Percentiles rank a stretch among this genome's conserved stretches.
These are phyloP conservation scores for Nansenia antarctica DNA, from an alignment of 2,113 vertebrate genomes.

Conservation along the genomic window DNA sequence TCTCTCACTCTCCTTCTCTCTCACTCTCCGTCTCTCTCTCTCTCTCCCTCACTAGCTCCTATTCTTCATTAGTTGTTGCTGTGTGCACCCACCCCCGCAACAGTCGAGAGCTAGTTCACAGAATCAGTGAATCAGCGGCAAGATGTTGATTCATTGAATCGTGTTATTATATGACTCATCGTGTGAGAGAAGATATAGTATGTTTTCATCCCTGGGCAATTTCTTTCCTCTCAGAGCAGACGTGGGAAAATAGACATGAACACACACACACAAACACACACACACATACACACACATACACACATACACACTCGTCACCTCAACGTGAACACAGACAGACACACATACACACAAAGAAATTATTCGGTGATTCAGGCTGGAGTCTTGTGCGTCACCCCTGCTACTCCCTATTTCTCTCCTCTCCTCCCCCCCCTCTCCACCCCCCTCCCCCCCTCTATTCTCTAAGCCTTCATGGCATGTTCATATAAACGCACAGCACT, in stretches of 20 bases:
- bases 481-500: constrained; percentile 46
- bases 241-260: constrained; percentile 24
- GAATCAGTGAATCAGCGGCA: constrained; percentile 56
- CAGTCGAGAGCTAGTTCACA: constrained; percentile 26
- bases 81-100: constrained; percentile 30
- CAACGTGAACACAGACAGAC: constrained; percentile 9
- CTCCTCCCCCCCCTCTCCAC: not conserved
- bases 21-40: constrained; percentile 37
- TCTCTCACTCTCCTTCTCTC: constrained; percentile 40
- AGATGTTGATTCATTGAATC: constrained; percentile 56
- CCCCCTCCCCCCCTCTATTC: constrained; percentile 1
- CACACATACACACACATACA: constrained; percentile 29
- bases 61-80: constrained; percentile 43
- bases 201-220: not conserved
- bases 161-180: constrained; percentile 21
- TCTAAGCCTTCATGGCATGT: constrained; percentile 13
- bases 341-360: not conserved
- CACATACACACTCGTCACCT: constrained; percentile 23
- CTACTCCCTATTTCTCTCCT: not conserved
- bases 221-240: not conserved
- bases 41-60: constrained; percentile 10
- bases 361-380: not conserved
- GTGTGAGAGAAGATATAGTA: not conserved
- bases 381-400: not conserved
- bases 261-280: constrained; percentile 37